Conservation (phyloP, 2,797 vertebrate genomes). For the Podarcis lilfordi region DNA sequence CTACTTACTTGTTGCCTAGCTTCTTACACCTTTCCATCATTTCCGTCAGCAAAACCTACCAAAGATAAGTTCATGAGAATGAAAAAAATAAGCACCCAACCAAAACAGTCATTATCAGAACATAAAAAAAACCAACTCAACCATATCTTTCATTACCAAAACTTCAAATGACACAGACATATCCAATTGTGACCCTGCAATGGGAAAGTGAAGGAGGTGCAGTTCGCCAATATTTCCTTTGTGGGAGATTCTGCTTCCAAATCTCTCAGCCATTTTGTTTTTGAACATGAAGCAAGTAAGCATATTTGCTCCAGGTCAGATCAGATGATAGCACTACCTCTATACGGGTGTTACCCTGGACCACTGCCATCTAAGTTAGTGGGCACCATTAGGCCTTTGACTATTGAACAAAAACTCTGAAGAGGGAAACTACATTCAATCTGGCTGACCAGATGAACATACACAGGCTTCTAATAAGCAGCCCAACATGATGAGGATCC, state of each 20-base stretch:
- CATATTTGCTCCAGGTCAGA: background rate
- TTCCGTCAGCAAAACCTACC: conserved; percentile 89
- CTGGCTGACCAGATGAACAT: no score
- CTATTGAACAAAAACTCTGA: background rate
- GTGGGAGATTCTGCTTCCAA: background rate
- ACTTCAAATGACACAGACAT: background rate
- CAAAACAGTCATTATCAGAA: conserved; percentile 6
- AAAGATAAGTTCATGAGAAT: conserved; percentile 44
- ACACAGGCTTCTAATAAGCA: no score
- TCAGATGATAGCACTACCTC: no score
- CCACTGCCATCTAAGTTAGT: background rate
- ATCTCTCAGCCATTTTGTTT: no score
- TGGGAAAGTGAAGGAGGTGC: background rate
- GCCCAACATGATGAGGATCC: no score
- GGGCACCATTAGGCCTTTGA: background rate
- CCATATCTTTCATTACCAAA: conserved; percentile 20
- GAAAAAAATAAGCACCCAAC: conserved; percentile 21
- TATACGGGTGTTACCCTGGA: no score
- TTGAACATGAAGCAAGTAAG: background rate
- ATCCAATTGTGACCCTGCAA: no score
- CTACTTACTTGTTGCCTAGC: conserved; percentile 95
- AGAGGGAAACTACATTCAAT: background rate
- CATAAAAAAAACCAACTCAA: conserved; percentile 10
- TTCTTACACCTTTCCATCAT: conserved; percentile 98
- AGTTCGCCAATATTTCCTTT: background rate